These are phyloP conservation scores for Eutolmus rufibarbis DNA, from an alignment of 2,888 invertebrate genomes.

Conservation along the genomic window DNA sequence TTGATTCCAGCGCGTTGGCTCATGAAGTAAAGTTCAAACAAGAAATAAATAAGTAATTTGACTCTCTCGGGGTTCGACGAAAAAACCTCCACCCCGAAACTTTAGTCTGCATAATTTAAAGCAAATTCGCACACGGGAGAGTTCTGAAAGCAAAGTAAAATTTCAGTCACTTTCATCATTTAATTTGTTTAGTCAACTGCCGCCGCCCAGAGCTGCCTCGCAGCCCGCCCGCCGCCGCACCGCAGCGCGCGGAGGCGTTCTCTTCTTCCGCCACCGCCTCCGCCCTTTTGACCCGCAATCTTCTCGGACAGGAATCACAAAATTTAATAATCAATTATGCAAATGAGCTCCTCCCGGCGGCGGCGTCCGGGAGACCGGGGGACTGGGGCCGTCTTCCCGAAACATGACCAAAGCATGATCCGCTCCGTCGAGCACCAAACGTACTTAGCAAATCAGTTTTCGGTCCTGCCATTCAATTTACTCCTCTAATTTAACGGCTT, in stretches of 20 bases:
- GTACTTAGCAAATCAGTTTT: constrained; percentile 31
- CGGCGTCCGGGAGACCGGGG: too few relatives aligned
- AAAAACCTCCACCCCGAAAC: not conserved
- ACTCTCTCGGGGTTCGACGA: not conserved
- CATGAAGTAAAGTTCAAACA: not conserved
- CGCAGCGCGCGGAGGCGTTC: not conserved
- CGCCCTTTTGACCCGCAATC: not conserved
- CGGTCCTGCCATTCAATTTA: constrained; percentile 3
- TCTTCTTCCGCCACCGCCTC: not conserved
- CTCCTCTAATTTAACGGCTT: constrained; percentile 11
- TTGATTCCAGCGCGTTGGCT: not conserved
- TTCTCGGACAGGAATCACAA: constrained; percentile 20
- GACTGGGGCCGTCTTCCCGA: not conserved
- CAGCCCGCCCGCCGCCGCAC: not conserved
- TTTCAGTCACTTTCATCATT: not conserved
- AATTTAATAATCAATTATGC: constrained; percentile 39
- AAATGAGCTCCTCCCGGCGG: not conserved
- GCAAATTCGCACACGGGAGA: not conserved
- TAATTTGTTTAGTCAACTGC: constrained; percentile 12
- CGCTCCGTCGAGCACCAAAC: constrained; percentile 6
- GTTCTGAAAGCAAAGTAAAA: not conserved
- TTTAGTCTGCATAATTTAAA: not conserved
- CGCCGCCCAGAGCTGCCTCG: not conserved
- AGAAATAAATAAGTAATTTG: not conserved
- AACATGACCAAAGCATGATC: constrained; percentile 1